Conservation (phyloP, 2,113 vertebrate species). For the Nothobranchius furzeri region DNA sequence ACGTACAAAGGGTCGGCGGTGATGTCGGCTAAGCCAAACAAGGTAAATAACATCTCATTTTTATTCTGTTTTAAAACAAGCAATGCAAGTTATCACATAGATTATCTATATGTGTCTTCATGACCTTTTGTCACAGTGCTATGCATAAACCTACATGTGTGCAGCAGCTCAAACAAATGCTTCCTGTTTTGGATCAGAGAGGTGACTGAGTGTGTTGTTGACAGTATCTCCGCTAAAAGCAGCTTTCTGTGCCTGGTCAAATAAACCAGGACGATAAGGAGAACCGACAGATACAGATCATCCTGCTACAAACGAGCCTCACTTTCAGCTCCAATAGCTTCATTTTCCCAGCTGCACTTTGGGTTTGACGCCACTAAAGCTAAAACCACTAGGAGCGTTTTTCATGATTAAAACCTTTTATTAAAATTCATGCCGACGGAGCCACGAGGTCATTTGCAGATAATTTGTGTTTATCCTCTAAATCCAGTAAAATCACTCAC, state of each 20-base stretch:
- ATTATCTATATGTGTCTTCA: no score
- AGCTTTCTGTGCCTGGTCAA: slow-evolving; percentile 50
- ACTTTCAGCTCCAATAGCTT: slow-evolving; percentile 21
- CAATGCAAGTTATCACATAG: no score
- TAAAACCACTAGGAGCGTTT: neutral
- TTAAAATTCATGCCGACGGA: slow-evolving; percentile 6
- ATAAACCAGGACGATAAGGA: slow-evolving; percentile 56
- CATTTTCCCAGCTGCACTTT: slow-evolving; percentile 1
- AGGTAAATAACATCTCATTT: no score
- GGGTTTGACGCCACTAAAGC: slow-evolving; percentile 1
- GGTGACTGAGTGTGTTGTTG: slow-evolving; percentile 53
- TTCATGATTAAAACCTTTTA: neutral
- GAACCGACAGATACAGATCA: slow-evolving; percentile 48
- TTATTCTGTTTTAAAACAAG: no score
- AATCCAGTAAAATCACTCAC: no score
- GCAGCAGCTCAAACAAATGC: slow-evolving; percentile 28
- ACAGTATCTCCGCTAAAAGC: slow-evolving; percentile 51
- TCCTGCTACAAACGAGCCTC: neutral
- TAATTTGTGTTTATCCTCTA: no score
- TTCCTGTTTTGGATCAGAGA: slow-evolving; percentile 49
- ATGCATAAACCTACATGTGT: slow-evolving; percentile 6
- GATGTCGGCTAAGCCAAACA: no score
- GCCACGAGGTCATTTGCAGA: slow-evolving; percentile 1
- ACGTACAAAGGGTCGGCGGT: no score
- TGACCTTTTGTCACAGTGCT: no score